Base-by-base conservation (phyloP, 2,113 vertebrate species). In the Oryzias celebensis region DNA sequence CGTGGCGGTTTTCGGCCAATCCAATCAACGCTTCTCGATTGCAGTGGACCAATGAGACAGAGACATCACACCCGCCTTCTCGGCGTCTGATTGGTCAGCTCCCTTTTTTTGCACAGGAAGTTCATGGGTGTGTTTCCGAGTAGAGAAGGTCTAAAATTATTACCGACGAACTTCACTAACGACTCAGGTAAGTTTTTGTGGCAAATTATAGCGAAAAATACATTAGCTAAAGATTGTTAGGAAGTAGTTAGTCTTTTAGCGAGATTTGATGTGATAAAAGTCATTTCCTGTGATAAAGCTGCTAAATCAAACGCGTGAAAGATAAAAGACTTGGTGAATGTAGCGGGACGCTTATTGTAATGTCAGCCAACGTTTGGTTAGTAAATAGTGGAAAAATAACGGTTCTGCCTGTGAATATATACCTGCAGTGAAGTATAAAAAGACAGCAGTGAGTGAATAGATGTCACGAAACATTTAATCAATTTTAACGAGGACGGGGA, bases 1-100 rank as follows among this genome's bases (percentile, higher is more conserved):
- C 92, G 92, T 93, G 92, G 92, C 92, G 90, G 70, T 88, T 91
- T 68, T 88, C 24, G 79, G 69, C 91, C 90, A 92, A 91, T 92
- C 85, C 83, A 78, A 88, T 86, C 75, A 81, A 50, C 69, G 52
- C n/a, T 63, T 55, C 53, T 51, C 65, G 13, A 65, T 20, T 68
- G 75, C 83, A 87, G 84, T 84, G 80, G 85, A 89, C 91, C 90
- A 92, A 90, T 92, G 23, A 78, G 31, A 36, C 15, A 2, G 65
- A 81, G 82, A 84, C 87, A 85, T 89, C 59, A 6, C 83, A 88
- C 69, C 56, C 24, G 17, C 12, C 14, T 63, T 52, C 23, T 23
- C 42, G 6, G n/a, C 3, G 0, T 5, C 47, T 61, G 54, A 74
- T 84, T 90, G 82, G 88, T 46, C 58, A 5, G 20, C 14, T 42